phyloP scores from a whole-genome alignment of 1,140 invertebrate genomes.

The Diprion similis region DNA sequence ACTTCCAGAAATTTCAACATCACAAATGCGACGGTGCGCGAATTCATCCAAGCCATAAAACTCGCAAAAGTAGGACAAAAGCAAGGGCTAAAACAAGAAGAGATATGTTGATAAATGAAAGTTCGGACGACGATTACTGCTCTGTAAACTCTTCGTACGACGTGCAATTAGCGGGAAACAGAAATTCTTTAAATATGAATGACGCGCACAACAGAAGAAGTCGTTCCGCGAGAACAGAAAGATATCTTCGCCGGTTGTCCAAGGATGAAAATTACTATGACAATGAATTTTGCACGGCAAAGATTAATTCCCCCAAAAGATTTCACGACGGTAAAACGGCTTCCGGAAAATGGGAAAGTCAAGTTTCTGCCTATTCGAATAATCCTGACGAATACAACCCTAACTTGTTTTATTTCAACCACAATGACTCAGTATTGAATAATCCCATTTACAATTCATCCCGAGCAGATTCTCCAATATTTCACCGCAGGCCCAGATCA shows the following conservation, averaged over 20 bases:
- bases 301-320: too few relatives aligned
- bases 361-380: background rate
- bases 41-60: slow-evolving; percentile 41
- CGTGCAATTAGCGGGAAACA: slow-evolving; percentile 17
- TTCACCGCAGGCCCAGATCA: too few relatives aligned
- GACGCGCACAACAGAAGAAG: slow-evolving; percentile 64
- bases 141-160: slow-evolving; percentile 68
- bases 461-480: too few relatives aligned
- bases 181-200: slow-evolving; percentile 53
- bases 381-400: background rate
- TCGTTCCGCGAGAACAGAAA: slow-evolving; percentile 76
- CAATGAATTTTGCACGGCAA: background rate
- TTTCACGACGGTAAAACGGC: too few relatives aligned
- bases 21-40: too few relatives aligned
- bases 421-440: background rate
- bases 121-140: slow-evolving; percentile 75
- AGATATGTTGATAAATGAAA: slow-evolving; percentile 67
- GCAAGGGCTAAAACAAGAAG: slow-evolving; percentile 70
- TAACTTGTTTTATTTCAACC: background rate
- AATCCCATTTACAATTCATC: background rate
- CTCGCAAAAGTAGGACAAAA: slow-evolving; percentile 67
- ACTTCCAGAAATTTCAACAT: too few relatives aligned
- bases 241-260: slow-evolving; percentile 77
- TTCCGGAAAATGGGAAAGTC: too few relatives aligned
- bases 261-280: slow-evolving; percentile 62